Conservation (phyloP, 2,113 vertebrate genomes). For the Neofelis nebulosa region DNA sequence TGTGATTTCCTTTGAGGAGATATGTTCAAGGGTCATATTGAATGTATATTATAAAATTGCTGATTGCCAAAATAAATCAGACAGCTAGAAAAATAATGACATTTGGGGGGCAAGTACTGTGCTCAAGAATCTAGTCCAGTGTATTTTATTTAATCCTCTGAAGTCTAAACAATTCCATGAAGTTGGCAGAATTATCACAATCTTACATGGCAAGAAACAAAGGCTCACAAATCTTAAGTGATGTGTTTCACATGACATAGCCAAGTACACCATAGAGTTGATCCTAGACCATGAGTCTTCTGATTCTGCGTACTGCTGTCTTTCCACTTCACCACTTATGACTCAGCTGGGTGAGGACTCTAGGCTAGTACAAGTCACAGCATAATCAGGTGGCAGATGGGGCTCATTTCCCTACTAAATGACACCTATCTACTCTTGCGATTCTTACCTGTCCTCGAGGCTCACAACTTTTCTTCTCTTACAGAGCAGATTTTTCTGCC, state of each 20-base stretch:
- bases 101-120: neutral
- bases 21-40: neutral
- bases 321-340: neutral
- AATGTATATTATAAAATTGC: neutral
- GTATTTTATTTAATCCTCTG: neutral
- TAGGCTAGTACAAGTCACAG: neutral
- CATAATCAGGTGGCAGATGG: neutral
- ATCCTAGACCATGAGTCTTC: neutral
- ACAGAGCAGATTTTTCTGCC: neutral
- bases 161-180: neutral
- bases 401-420: no score
- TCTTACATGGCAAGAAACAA: neutral
- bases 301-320: neutral
- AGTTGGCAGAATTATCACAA: neutral
- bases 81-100: neutral
- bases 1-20: neutral
- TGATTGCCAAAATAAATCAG: neutral
- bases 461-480: neutral
- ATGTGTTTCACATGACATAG: neutral
- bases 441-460: neutral
- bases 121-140: neutral
- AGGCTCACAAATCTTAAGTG: neutral
- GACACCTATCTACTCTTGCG: neutral
- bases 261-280: neutral
- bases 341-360: neutral